Percentiles rank a stretch among this genome's conserved stretches.
phyloP scores from a whole-genome alignment of 1,140 invertebrate genomes.

The Drosophila insularis region DNA sequence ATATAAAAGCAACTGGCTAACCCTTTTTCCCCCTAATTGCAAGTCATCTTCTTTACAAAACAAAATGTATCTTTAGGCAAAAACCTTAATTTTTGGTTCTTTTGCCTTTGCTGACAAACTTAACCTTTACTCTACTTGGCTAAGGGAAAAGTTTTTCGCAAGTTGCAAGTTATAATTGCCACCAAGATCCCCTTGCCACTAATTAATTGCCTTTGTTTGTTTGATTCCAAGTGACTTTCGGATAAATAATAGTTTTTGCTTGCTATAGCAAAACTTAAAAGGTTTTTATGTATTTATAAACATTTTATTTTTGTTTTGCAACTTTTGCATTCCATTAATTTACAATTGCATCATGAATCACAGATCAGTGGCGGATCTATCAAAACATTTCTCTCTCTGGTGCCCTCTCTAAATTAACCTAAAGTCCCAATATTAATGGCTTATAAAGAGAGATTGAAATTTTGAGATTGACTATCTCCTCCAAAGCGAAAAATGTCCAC shows the following conservation, averaged over 20 bases:
- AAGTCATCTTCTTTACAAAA: background rate
- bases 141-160: constrained; percentile 29
- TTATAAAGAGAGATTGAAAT: too few species aligned
- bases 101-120: constrained; percentile 21
- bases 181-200: constrained; percentile 28
- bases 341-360: too few species aligned
- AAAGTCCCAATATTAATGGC: too few species aligned
- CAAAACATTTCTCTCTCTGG: too few species aligned
- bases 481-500: too few species aligned
- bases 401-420: too few species aligned
- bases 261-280: background rate
- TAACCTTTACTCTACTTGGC: constrained; percentile 40
- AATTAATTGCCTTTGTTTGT: constrained; percentile 51
- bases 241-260: constrained; percentile 7
- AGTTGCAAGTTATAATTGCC: constrained; percentile 34
- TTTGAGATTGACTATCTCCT: too few species aligned
- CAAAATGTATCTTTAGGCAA: background rate
- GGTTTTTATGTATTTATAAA: constrained; percentile 3
- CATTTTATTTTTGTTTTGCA: constrained; percentile 2
- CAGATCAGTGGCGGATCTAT: too few species aligned
- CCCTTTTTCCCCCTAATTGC: background rate
- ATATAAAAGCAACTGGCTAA: constrained; percentile 10
- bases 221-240: background rate
- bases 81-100: background rate
- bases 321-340: background rate